Evolutionary conservation across 2,888 invertebrate genomes (phyloP).

Genomic region (Athetis lepigone): DNA sequence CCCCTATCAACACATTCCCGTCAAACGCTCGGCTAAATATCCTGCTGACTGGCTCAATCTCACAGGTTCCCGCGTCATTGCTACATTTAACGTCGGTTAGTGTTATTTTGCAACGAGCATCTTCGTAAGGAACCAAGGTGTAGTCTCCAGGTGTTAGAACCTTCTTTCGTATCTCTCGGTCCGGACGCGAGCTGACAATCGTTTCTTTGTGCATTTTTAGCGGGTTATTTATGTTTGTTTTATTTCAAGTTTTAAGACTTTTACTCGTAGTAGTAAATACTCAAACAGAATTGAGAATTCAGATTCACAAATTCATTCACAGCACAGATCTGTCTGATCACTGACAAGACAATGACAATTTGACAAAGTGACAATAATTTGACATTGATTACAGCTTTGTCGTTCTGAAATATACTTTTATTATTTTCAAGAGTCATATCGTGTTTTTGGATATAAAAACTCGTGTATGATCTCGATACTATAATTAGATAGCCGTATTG

Average conservation of each 20-base stretch:
- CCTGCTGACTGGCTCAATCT: conserved; percentile 78
- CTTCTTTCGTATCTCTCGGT: conserved; percentile 82
- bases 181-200: conserved; percentile 75
- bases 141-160: conserved; percentile 82
- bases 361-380: no score
- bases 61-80: conserved; percentile 71
- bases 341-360: no score
- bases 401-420: no score
- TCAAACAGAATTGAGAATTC: no score
- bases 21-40: conserved; percentile 80
- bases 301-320: no score
- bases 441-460: no score
- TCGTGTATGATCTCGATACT: no score
- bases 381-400: no score
- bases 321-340: no score
- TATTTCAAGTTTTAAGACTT: neutral
- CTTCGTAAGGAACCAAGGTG: conserved; percentile 83
- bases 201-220: conserved; percentile 75
- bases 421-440: no score
- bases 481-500: no score
- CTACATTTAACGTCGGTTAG: conserved; percentile 77
- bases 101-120: conserved; percentile 81
- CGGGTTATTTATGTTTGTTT: neutral
- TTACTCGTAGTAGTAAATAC: no score
- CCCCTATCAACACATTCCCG: conserved; percentile 87